phyloP scores from a whole-genome alignment of 1,140 invertebrate genomes.

The Hycleus phaleratus region DNA sequence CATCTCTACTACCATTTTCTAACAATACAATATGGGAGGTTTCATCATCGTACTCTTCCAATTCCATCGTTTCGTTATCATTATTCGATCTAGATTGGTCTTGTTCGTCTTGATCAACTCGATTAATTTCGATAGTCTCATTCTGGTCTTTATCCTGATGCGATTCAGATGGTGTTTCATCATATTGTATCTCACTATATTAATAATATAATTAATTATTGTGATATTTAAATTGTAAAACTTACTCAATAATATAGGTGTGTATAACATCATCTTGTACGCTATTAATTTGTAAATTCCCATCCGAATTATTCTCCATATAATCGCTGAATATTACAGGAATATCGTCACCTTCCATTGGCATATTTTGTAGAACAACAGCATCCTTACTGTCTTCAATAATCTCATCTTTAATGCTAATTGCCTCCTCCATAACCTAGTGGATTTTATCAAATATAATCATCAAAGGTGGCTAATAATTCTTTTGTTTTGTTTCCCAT shows the following conservation, averaged over 20 bases:
- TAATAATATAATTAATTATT: background rate
- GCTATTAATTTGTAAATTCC: slow-evolving; percentile 33
- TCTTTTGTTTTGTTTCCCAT: background rate
- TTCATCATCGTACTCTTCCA: slow-evolving; percentile 5
- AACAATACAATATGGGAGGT: slow-evolving; percentile 18
- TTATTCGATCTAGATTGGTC: slow-evolving; percentile 2
- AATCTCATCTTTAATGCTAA: slow-evolving; percentile 12
- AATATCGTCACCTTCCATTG: slow-evolving; percentile 16
- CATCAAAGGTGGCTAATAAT: background rate
- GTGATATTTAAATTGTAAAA: background rate
- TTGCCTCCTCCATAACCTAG: background rate
- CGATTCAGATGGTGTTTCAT: slow-evolving; percentile 1
- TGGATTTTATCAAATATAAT: background rate
- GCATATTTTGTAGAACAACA: slow-evolving; percentile 21
- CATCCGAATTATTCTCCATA: slow-evolving; percentile 28
- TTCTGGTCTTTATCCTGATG: slow-evolving; percentile 20
- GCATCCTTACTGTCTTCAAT: background rate
- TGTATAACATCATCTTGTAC: slow-evolving; percentile 23
- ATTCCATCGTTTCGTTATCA: slow-evolving; percentile 6
- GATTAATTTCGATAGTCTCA: slow-evolving; percentile 4
- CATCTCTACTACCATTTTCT: slow-evolving; percentile 1
- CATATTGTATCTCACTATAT: slow-evolving; percentile 1
- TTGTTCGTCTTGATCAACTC: slow-evolving; percentile 3
- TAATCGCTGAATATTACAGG: slow-evolving; percentile 21
- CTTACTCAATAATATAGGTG: slow-evolving; percentile 30